Base-by-base conservation (phyloP, 2,797 vertebrate genomes). In the Coluber constrictor region DNA sequence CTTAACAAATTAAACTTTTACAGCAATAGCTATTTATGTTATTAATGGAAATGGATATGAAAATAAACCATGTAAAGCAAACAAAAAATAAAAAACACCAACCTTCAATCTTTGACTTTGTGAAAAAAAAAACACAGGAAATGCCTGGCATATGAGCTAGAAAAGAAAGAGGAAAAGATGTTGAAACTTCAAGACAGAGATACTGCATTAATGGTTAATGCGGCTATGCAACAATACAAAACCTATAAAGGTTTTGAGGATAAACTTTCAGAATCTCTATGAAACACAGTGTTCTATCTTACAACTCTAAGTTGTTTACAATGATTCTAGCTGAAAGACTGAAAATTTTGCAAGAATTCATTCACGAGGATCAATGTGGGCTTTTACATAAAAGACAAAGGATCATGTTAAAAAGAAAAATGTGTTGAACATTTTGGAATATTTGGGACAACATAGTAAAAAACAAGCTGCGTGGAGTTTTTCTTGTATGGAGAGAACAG, bases 101-200 rank as follows among this genome's bases (percentile, higher is more conserved):
- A 1, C 27, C 63, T 27, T 63, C n/a, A 70, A 32, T n/a, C n/a
- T 70, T 70, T 70, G 66, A 70, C 29, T 66, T 66, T 66, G 13
- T 5, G 2, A 2, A 0, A 3, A 3, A 2, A 6, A n/a, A 54
- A 10, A 0, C 51, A n/a, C 15, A 70, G 66, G 66, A 70, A 70
- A 70, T 70, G n/a, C 15, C n/a, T 70, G 66, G n/a, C 5, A 32
- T 70, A 70, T 37, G 32, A 32, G 16, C n/a, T 70, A 70, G 11
- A 63, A 70, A 70, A 70, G 15, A 70, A 70, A 18, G n/a, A 32
- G 2, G 2, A 18, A 70, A 70, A 32, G 15, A 70, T 32, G 66
- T 32, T 70, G 66, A 70, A 70, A 70, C 66, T 70, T 32, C 66
- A 70, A 70, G 4, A 70, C n/a, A 32, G 66, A 70, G 15, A 18